Base-by-base conservation (phyloP, 2,888 invertebrate genomes). In the Eristalis intricaria region DNA sequence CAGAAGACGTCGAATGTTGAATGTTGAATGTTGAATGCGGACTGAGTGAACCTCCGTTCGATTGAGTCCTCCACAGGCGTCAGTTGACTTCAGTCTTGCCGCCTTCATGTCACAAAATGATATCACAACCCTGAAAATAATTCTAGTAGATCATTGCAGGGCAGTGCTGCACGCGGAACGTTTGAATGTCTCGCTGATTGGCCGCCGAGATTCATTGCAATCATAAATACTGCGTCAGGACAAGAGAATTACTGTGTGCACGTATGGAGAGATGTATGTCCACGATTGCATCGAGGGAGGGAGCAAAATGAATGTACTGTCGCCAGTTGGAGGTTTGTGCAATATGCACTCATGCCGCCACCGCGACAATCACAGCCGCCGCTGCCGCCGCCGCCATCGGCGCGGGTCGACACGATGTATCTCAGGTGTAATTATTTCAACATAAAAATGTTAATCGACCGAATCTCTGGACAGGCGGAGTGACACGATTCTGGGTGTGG, bases 361-460 rank as follows among this genome's bases (percentile, higher is more conserved):
- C n/a, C 63, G 64, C 71, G 11, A 32, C 10, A 29, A 10, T 23
- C 35, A 23, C 15, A 50, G 68, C 32, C 70, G 50, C 50, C 19
- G 5, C 43, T 26, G 29, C 32, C 35, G 8, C 61, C 71, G 70
- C 74, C 74, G 58, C 40, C 70, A 66, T 77, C 66, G 85, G 69
- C 73, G 78, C 65, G 74, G 60, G 74, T 58, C 83, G 78, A 83
- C 86, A 87, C 84, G 71, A 74, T 87, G 79, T 84, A 71, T 84
- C 75, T 87, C 84, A 87, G 87, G 84, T 87, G 87, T 87, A 87
- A 87, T 87, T 87, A 87, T 84, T 84, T 83, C 78, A 87, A 87
- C 87, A 87, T 87, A 87, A 84, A 87, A 87, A 87, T 87, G 87
- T 87, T 87, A 79, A 87, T 87, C 87, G 84, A 84, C 79, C 76